A percentile compares a stretch with the other conserved stretches of the same genome.
Evolutionary conservation across 2,797 vertebrate species (phyloP).

Genomic region (Coregonus ussuriensis): DNA sequence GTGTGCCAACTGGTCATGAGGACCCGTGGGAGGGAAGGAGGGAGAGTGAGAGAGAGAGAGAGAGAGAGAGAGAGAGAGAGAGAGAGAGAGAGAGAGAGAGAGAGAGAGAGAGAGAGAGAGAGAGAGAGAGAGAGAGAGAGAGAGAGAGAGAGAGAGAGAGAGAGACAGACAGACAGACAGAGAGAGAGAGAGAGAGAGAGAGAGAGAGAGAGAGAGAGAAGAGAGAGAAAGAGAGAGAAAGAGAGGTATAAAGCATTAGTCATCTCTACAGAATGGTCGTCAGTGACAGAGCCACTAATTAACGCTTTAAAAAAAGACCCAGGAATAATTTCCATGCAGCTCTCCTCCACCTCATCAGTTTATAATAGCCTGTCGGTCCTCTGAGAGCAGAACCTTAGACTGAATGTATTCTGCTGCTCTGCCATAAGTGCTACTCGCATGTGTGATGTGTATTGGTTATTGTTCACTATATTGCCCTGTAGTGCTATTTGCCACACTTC

Average conservation of each 20-base stretch:
- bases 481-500: conserved; percentile 27
- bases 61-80: conserved; percentile 42
- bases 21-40: conserved; percentile 41
- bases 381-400: conserved; percentile 60
- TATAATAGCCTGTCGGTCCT: conserved; percentile 71
- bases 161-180: background rate
- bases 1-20: conserved; percentile 47
- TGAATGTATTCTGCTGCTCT: conserved; percentile 55
- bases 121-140: conserved; percentile 29
- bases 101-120: conserved; percentile 46
- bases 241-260: conserved; percentile 52
- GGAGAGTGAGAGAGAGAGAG: conserved; percentile 8
- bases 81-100: background rate
- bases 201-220: conserved; percentile 6
- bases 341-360: conserved; percentile 74
- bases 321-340: conserved; percentile 69
- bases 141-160: conserved; percentile 5
- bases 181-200: conserved; percentile 38
- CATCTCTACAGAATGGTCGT: conserved; percentile 65
- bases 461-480: conserved; percentile 30
- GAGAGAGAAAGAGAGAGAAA: conserved; percentile 15
- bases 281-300: conserved; percentile 74
- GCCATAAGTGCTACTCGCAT: conserved; percentile 54
- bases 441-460: conserved; percentile 35
- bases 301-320: conserved; percentile 69